A percentile compares a stretch with the other conserved stretches of the same genome.
Conservation (phyloP, 2,113 vertebrate species). For the Opisthocomus hoazin region DNA sequence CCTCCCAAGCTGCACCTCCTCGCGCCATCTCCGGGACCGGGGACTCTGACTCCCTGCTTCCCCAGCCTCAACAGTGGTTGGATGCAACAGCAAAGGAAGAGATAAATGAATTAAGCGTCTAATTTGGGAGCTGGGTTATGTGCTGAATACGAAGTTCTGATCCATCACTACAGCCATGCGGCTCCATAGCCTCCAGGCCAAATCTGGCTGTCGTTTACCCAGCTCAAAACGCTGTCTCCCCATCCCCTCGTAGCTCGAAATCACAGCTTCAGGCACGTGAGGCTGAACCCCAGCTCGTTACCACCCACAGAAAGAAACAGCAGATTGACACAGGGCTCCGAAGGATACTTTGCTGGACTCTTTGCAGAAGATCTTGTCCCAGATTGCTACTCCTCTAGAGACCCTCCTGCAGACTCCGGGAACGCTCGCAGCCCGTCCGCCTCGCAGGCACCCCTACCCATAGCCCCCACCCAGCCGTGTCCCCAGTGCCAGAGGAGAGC, state of each 20-base stretch:
- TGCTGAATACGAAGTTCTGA: neutral
- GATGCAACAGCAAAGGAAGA: neutral
- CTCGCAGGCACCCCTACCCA: neutral
- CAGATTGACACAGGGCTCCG: neutral
- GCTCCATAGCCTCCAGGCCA: neutral
- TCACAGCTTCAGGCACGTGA: neutral
- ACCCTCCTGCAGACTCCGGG: rapidly evolving
- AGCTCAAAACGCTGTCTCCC: rapidly evolving
- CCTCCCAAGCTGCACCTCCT: neutral
- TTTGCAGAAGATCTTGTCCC: neutral
- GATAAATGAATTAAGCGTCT: neutral
- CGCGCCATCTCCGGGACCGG: neutral
- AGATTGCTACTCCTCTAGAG: neutral
- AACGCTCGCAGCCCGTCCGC: neutral
- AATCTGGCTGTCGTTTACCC: neutral
- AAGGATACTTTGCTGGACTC: rapidly evolving
- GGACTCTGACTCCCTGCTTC: neutral
- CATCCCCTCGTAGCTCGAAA: neutral
- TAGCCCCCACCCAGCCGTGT: neutral
- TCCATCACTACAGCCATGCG: rapidly evolving
- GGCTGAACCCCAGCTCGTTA: neutral
- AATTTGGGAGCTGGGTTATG: neutral
- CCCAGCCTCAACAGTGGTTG: rapidly evolving
- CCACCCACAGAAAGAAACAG: neutral
- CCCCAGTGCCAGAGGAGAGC: neutral